Percentiles rank a stretch among this genome's conserved stretches.
phyloP scores from a whole-genome alignment of 1,140 invertebrate genomes.

The Anastrepha obliqua region DNA sequence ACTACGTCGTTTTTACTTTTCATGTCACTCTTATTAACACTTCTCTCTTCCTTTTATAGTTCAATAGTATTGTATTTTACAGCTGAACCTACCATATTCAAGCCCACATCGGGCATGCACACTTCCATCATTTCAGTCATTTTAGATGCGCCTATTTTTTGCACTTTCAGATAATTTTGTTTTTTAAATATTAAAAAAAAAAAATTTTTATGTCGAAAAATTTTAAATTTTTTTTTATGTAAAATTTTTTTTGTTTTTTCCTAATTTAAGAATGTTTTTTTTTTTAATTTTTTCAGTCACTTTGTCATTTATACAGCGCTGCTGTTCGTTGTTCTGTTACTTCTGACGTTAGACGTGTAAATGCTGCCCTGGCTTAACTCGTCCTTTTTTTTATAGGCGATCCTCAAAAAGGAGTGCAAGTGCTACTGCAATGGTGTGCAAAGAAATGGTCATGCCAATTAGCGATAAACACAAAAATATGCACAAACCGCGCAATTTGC shows the following conservation, averaged over 20 bases:
- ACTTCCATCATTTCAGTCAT: slow-evolving; percentile 24
- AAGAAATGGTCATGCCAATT: background rate
- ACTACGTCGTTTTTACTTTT: too few species aligned
- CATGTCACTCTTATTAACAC: too few species aligned
- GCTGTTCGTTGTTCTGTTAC: background rate
- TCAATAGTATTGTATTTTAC: background rate
- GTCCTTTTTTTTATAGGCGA: slow-evolving; percentile 23
- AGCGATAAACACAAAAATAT: background rate
- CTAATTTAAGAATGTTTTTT: background rate
- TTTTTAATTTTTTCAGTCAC: too few species aligned
- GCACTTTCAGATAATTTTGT: background rate
- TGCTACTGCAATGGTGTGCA: background rate
- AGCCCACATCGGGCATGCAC: background rate
- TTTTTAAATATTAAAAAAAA: too few species aligned
- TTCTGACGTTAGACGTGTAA: background rate
- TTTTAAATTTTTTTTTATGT: too few species aligned
- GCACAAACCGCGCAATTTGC: background rate
- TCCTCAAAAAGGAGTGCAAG: slow-evolving; percentile 8
- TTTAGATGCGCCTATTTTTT: background rate
- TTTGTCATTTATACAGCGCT: too few species aligned
- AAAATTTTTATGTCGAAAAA: too few species aligned
- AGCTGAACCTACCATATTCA: slow-evolving; percentile 11
- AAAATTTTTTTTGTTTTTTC: too few species aligned
- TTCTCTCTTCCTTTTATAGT: too few species aligned
- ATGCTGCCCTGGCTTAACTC: background rate